A percentile compares a stretch with the other conserved stretches of the same genome.
phyloP scores from a whole-genome alignment of 2,797 vertebrate genomes.

The Adrianichthys oophorus region DNA sequence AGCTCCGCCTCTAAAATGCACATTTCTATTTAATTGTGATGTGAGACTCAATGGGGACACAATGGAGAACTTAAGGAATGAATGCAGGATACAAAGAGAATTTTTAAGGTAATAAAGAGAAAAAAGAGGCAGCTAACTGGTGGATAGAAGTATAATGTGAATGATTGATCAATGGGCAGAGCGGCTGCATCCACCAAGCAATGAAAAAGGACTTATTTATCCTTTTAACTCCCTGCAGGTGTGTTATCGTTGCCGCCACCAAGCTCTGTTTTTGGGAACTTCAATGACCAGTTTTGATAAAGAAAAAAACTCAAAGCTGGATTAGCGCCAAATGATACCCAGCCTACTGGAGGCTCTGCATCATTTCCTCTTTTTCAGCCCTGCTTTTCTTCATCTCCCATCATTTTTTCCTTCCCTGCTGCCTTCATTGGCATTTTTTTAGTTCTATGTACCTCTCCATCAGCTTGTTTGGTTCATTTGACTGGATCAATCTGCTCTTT shows the following conservation, averaged over 20 bases:
- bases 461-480: constrained; percentile 56
- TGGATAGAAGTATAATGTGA: constrained; percentile 74
- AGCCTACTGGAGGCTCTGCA: constrained; percentile 32
- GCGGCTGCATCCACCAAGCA: constrained; percentile 69
- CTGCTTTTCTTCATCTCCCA: constrained; percentile 7
- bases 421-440: constrained; percentile 38
- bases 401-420: constrained; percentile 13
- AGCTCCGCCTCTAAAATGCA: constrained; percentile 37
- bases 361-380: constrained; percentile 26
- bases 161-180: constrained; percentile 83
- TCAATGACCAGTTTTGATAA: constrained; percentile 57
- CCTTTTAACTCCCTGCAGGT: constrained; percentile 61
- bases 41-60: constrained; percentile 50
- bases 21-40: constrained; percentile 75
- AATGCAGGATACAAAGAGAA: constrained; percentile 46
- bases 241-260: constrained; percentile 43
- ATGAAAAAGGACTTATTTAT: constrained; percentile 78
- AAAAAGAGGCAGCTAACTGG: constrained; percentile 62
- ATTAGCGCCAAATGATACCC: constrained; percentile 39
- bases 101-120: constrained; percentile 50
- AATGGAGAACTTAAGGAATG: constrained; percentile 56
- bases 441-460: constrained; percentile 34
- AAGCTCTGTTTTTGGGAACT: constrained; percentile 44
- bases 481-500: constrained; percentile 52
- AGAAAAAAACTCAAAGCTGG: constrained; percentile 34